Base-by-base conservation (phyloP, 1,140 invertebrate genomes). In the Formica selysi region DNA sequence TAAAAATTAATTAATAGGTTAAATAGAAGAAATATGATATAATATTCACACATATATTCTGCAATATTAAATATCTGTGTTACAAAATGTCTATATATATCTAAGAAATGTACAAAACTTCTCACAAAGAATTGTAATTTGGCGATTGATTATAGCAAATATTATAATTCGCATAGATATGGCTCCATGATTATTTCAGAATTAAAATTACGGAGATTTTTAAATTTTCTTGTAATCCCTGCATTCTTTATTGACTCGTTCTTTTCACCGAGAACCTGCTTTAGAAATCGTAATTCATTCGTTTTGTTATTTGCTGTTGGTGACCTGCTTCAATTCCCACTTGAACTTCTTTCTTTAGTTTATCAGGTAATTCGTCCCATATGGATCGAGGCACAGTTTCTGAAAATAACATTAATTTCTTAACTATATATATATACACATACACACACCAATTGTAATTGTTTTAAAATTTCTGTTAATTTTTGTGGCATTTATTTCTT, bases 311-410 rank as follows among this genome's bases (percentile, higher is more conserved):
- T 29, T 80, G 76, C 6, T 54, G 65, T 29, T 57, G 78, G 4
- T 36, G 16, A 29, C 54, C 74, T 74, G 79, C 94, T 70, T 89
- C 22, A 59, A 41, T 92, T 87, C 97, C 97, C 70, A 98, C 95
- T 84, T 97, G 95, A 36, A 98, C 96, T 91, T 97, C 96, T 57
- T 96, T 95, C 93, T 97, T 96, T 10, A 98, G 94, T 84, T 96
- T 96, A 8, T 95, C 95, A 29, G 98, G 97, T 59, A 98, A 94
- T 90, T 98, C 97, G 10, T 96, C 95, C 91, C 98, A 98, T 87
- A 98, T 97, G 67, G 97, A 96, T 86, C 97, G 96, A 41, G 98
- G 97, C 19, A 99, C 97, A 89, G 97, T 97, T 92, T 98, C 98
- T 98, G 95, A 80, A 96, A 96, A 89, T 73, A 87, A 80, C 74